Conservation (phyloP, 2,888 invertebrate genomes). For the Calliopum simillimum region DNA sequence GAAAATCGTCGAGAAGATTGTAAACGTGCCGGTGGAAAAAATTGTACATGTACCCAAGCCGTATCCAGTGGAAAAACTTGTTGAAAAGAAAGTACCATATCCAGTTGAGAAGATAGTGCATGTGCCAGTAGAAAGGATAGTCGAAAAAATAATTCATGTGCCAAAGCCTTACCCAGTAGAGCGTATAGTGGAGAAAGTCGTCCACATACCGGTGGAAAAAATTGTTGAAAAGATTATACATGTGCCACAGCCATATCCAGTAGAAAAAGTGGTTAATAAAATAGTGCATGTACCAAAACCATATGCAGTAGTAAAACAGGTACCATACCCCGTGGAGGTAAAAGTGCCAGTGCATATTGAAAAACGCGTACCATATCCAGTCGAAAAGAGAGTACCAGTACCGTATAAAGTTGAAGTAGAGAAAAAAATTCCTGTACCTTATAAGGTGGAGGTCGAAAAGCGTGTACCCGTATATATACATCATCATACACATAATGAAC, state of each 20-base stretch:
- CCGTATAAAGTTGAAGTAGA: conserved; percentile 53
- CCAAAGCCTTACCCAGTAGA: conserved; percentile 63
- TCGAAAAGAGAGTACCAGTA: conserved; percentile 65
- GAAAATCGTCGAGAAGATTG: conserved; percentile 62
- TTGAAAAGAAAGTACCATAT: conserved; percentile 65
- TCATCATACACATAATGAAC: conserved; percentile 51
- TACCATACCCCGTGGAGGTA: conserved; percentile 66
- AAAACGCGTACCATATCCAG: conserved; percentile 68
- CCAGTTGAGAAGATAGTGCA: conserved; percentile 69
- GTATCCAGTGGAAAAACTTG: conserved; percentile 68
- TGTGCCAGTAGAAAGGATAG: conserved; percentile 64
- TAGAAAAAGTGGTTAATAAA: conserved; percentile 69
- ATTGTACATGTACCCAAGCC: conserved; percentile 67
- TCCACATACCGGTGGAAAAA: conserved; percentile 68
- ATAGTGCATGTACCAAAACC: conserved; percentile 71
- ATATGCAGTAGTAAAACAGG: conserved; percentile 69
- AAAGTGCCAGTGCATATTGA: conserved; percentile 58
- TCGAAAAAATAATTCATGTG: conserved; percentile 66
- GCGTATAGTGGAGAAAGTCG: conserved; percentile 64
- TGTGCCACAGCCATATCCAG: conserved; percentile 70
- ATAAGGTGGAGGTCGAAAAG: conserved; percentile 61
- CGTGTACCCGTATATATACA: conserved; percentile 66
- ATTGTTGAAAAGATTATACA: conserved; percentile 69
- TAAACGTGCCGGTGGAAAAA: conserved; percentile 59
- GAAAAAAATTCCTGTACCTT: conserved; percentile 65